Evolutionary conservation across 2,113 vertebrate species (phyloP).

Genomic region (Marcusenius ussheri): DNA sequence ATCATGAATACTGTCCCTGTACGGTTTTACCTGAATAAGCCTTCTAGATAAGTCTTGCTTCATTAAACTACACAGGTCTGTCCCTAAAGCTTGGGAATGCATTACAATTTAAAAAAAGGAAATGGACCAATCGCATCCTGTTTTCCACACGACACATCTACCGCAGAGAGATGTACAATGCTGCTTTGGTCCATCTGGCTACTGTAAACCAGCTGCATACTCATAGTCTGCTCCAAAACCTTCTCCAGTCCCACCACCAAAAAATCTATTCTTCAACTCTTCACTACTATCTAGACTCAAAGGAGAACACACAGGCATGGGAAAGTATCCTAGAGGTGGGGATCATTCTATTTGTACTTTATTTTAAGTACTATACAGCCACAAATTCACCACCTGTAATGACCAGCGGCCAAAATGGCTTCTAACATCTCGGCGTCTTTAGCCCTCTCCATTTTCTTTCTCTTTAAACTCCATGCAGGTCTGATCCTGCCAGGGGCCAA

Average conservation of each 20-base stretch:
- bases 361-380: neutral
- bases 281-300: neutral
- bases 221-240: neutral
- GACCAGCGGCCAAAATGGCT: neutral
- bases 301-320: neutral
- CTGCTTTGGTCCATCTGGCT: neutral
- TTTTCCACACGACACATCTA: neutral
- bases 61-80: neutral
- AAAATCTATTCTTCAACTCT: neutral
- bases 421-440: conserved; percentile 47
- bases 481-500: conserved; percentile 96
- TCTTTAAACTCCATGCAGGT: conserved; percentile 80
- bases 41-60: neutral
- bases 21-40: neutral
- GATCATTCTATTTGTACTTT: neutral
- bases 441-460: conserved; percentile 74
- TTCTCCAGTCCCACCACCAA: neutral
- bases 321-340: neutral
- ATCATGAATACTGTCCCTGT: neutral
- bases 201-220: neutral
- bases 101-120: neutral
- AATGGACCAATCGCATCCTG: neutral
- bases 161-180: neutral
- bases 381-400: neutral
- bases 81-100: neutral